Evolutionary conservation across 2,113 vertebrate genomes (phyloP).

Genomic region (Pseudorectes ferrugineus): DNA sequence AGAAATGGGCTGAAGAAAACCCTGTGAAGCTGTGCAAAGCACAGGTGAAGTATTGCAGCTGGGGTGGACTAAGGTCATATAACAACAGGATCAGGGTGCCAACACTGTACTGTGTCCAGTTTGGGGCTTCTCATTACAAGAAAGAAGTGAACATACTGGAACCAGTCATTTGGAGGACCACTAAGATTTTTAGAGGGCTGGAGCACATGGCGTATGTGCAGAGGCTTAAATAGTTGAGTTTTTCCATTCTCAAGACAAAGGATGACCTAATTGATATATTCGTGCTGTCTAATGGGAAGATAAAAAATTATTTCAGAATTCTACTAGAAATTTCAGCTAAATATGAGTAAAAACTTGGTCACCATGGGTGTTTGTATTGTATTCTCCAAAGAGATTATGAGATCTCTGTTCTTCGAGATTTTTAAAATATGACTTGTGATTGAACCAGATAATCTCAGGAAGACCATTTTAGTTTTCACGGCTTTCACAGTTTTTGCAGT

Average conservation of each 20-base stretch:
- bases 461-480: background rate
- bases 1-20: background rate
- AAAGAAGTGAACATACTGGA: background rate
- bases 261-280: background rate
- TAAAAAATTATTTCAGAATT: background rate
- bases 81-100: background rate
- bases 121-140: background rate
- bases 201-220: fast-evolving
- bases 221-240: background rate
- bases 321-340: background rate
- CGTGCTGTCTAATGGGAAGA: background rate
- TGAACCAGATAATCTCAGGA: background rate
- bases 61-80: background rate
- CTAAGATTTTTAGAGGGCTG: background rate
- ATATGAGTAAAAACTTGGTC: background rate
- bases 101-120: background rate
- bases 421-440: background rate
- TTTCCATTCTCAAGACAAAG: background rate
- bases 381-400: background rate
- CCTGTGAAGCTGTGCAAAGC: background rate
- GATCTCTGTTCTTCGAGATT: background rate
- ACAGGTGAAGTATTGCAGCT: background rate
- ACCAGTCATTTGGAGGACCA: background rate
- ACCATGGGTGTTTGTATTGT: background rate
- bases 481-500: background rate